These are phyloP conservation scores for Perithous albicinctus DNA, from an alignment of 2,888 invertebrate genomes.

Conservation along the genomic window DNA sequence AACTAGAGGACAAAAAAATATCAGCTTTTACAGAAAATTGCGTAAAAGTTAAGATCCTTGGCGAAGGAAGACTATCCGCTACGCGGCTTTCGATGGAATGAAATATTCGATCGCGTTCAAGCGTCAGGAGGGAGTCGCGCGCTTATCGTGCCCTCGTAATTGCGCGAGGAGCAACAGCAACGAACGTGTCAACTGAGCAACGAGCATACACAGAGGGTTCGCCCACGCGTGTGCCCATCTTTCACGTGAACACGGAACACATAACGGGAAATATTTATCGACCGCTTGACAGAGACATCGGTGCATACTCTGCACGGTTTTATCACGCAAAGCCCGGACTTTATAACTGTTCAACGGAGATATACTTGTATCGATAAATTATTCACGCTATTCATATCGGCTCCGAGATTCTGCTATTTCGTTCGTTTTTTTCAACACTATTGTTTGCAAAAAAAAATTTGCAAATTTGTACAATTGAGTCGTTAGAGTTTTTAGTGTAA, in stretches of 20 bases:
- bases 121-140: background rate
- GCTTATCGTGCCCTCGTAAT: conserved; percentile 54
- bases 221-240: background rate
- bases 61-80: conserved; percentile 26
- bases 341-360: conserved; percentile 54
- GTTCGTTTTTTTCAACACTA: conserved; percentile 32
- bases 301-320: conserved; percentile 5
- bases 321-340: conserved; percentile 17
- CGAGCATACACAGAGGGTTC: conserved; percentile 2
- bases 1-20: background rate
- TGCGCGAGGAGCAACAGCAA: conserved; percentile 60
- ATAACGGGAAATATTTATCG: conserved; percentile 66
- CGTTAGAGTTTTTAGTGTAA: background rate
- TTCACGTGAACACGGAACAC: conserved; percentile 57
- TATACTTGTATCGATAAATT: conserved; percentile 50
- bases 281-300: conserved; percentile 48
- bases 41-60: conserved; percentile 12
- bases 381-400: conserved; percentile 43
- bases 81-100: conserved; percentile 44
- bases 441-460: conserved; percentile 13
- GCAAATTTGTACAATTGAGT: conserved; percentile 20
- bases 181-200: conserved; percentile 54
- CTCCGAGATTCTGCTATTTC: background rate
- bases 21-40: background rate
- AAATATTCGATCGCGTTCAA: conserved; percentile 22